phyloP scores from a whole-genome alignment of 2,113 vertebrate species.

The Daboia siamensis region DNA sequence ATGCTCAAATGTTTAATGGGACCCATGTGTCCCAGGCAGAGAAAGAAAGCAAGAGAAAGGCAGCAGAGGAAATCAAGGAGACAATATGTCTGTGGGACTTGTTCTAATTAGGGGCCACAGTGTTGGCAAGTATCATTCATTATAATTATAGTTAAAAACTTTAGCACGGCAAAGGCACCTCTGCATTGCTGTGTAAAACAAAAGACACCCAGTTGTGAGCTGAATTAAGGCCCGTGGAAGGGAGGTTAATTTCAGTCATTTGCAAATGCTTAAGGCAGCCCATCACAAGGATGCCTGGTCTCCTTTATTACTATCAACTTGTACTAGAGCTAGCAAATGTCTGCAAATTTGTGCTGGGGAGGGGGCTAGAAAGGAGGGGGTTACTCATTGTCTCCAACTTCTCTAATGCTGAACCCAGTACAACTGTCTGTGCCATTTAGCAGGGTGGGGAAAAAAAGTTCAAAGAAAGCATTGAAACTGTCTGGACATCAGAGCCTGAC shows the following conservation, averaged over 20 bases:
- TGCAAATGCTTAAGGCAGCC: conserved; percentile 50
- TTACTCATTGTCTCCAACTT: conserved; percentile 69
- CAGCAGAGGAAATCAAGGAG: conserved; percentile 81
- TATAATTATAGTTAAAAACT: conserved; percentile 74
- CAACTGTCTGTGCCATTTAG: conserved; percentile 70
- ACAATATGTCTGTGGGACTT: conserved; percentile 82
- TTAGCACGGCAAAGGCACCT: conserved; percentile 72
- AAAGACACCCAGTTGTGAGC: conserved; percentile 55
- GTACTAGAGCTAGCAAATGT: conserved; percentile 70
- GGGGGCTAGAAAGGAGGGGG: conserved; percentile 38
- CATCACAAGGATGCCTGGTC: conserved; percentile 66
- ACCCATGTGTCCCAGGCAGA: conserved; percentile 79
- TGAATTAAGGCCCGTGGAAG: conserved; percentile 53
- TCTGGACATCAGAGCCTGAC: conserved; percentile 55
- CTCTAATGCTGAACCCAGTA: conserved; percentile 71
- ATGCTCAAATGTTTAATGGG: conserved; percentile 80
- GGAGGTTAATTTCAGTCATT: conserved; percentile 66
- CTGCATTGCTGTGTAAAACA: conserved; percentile 65
- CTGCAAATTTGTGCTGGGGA: conserved; percentile 61
- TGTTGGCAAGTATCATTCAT: conserved; percentile 74
- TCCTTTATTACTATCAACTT: conserved; percentile 59
- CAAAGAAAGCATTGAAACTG: conserved; percentile 79
- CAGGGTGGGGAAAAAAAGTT: conserved; percentile 67
- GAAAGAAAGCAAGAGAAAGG: conserved; percentile 76
- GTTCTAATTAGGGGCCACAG: conserved; percentile 81